Evolutionary conservation across 1,140 invertebrate genomes (phyloP).

Genomic region (Drosophila takahashii): DNA sequence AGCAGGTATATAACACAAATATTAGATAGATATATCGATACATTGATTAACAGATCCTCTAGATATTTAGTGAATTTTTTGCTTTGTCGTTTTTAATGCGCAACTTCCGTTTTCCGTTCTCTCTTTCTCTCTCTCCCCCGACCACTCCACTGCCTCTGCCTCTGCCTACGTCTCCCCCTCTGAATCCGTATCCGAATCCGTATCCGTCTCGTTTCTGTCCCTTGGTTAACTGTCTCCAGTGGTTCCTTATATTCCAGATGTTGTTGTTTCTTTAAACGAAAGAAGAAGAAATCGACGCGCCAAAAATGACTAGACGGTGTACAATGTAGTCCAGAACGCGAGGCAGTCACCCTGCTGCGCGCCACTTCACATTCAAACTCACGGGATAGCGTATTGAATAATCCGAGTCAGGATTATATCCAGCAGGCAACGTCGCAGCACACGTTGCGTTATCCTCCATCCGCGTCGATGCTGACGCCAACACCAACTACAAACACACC

Average conservation of each 20-base stretch:
- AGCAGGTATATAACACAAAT: too few species aligned
- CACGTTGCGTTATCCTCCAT: slow-evolving; percentile 85
- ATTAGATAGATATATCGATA: slow-evolving; percentile 68
- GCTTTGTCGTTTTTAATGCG: slow-evolving; percentile 84
- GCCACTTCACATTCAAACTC: slow-evolving; percentile 89
- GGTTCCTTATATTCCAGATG: slow-evolving; percentile 89
- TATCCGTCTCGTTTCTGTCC: slow-evolving; percentile 49
- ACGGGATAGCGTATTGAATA: slow-evolving; percentile 87
- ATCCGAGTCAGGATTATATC: slow-evolving; percentile 85
- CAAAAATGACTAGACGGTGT: slow-evolving; percentile 85
- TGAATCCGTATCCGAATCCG: slow-evolving; percentile 24
- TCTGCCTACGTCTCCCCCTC: slow-evolving; percentile 3
- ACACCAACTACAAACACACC: slow-evolving; percentile 85
- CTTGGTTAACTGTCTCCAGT: slow-evolving; percentile 75
- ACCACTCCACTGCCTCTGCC: slow-evolving; percentile 19
- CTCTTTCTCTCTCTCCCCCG: slow-evolving; percentile 47
- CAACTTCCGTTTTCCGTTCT: slow-evolving; percentile 55
- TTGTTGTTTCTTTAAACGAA: slow-evolving; percentile 98
- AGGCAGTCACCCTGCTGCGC: slow-evolving; percentile 88
- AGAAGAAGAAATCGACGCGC: slow-evolving; percentile 94
- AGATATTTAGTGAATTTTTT: slow-evolving; percentile 64
- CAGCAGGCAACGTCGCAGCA: slow-evolving; percentile 85
- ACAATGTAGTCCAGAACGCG: slow-evolving; percentile 87
- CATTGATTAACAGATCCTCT: slow-evolving; percentile 63
- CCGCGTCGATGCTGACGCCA: slow-evolving; percentile 85